Percentiles rank a stretch among this genome's conserved stretches.
phyloP scores from a whole-genome alignment of 2,113 vertebrate genomes.

The Amazona guildingii region DNA sequence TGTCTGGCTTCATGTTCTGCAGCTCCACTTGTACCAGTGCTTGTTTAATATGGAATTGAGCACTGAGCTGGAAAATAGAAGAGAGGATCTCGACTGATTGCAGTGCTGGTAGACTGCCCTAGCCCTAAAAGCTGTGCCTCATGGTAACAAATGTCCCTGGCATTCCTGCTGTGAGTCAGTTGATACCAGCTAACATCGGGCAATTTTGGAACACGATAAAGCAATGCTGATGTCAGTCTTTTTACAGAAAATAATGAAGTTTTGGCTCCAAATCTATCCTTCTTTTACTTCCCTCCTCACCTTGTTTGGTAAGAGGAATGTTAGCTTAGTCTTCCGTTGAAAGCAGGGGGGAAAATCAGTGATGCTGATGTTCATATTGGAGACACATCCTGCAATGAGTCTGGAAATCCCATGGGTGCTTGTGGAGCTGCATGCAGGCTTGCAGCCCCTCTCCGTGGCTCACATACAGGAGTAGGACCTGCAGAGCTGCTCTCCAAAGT shows the following conservation, averaged over 20 bases:
- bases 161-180: neutral
- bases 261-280: neutral
- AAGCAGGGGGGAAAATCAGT: neutral
- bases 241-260: neutral
- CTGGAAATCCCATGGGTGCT: neutral
- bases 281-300: neutral
- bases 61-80: constrained; percentile 64
- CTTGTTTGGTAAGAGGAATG: neutral
- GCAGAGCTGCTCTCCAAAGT: neutral
- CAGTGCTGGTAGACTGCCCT: constrained; percentile 57
- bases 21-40: constrained; percentile 38
- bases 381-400: neutral
- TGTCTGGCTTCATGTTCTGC: constrained; percentile 21
- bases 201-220: constrained; percentile 25
- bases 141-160: constrained; percentile 47
- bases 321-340: neutral
- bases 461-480: neutral
- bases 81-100: constrained; percentile 47
- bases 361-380: neutral
- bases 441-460: neutral
- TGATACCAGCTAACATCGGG: constrained; percentile 27
- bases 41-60: constrained; percentile 59
- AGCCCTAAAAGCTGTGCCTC: constrained; percentile 61
- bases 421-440: neutral
- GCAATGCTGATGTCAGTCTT: neutral